These are phyloP conservation scores for Conus ventricosus DNA, from an alignment of 1,140 invertebrate genomes.

Conservation along the genomic window DNA sequence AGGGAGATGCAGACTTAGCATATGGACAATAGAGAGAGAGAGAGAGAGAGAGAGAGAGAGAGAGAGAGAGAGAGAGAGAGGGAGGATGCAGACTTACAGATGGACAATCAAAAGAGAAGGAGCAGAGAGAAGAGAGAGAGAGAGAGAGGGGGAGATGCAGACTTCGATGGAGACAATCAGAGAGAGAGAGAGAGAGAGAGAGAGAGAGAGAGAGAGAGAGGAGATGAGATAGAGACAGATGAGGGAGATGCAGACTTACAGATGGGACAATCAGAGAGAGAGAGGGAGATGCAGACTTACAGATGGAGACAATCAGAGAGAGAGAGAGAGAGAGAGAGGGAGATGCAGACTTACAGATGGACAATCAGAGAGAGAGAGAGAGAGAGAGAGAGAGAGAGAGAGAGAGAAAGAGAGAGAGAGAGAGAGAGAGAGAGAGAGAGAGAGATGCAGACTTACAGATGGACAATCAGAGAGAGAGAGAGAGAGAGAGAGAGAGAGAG, in stretches of 20 bases:
- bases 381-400: background rate
- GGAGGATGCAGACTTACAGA: background rate
- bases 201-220: background rate
- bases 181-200: background rate
- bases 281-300: background rate
- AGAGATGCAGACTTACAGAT: background rate
- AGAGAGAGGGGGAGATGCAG: background rate
- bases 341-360: too few species aligned
- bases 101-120: too few species aligned
- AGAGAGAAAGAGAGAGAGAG: background rate
- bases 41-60: background rate
- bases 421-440: background rate
- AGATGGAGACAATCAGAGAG: background rate
- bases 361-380: conserved; percentile 1
- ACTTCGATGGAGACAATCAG: background rate
- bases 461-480: background rate
- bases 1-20: too few species aligned
- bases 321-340: background rate
- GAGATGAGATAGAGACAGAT: background rate
- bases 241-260: background rate
- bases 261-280: background rate
- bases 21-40: background rate
- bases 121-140: background rate
- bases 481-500: background rate
- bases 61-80: background rate